Base-by-base conservation (phyloP, 2,888 invertebrate genomes). In the Pardosa pseudoannulata region DNA sequence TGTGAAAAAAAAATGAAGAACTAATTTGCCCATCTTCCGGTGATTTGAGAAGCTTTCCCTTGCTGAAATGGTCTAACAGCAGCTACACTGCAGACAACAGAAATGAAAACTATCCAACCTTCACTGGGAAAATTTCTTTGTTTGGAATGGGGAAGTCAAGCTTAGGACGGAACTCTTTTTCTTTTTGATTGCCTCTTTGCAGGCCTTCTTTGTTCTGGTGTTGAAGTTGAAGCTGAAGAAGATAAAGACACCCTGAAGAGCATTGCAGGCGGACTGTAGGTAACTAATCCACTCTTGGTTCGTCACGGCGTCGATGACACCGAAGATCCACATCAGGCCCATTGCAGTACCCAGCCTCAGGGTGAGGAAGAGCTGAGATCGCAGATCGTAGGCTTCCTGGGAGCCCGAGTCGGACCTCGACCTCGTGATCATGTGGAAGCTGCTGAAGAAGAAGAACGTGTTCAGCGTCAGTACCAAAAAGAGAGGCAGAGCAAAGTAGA, bases 401-500 rank as follows among this genome's bases (percentile, higher is more conserved):
- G 56, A 56, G 1, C 56, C 56, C n/a, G 23, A 23, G 0, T 56
- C 23, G 23, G 56, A 56, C 5, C 23, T 56, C 6, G 36, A 7
- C 6, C 79, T 46, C 9, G 91, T 91, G 81, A 93, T 92, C 91
- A 93, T 92, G 39, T 89, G 80, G 0, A 91, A 91, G 31, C 92
- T 91, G 19, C 62, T 78, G 7, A 91, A 89, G 90, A 93, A 93
- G 87, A 93, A 91, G 16, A 91, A 82, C 16, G 92, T 89, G 87
- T 93, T 93, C 64, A 92, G 87, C 11, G 91, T 81, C 90, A 93
- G 91, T 46, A 92, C 91, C 73, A 91, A 88, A 28, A 91, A 91
- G 31, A 93, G 89, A 0, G 93, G 93, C 0, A 91, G 90, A 0
- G 92, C 93, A 89, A 93, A 93, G 90, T 92, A 93, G 1, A 93